Conservation (phyloP, 2,888 invertebrate genomes). For the Acleris literana region DNA sequence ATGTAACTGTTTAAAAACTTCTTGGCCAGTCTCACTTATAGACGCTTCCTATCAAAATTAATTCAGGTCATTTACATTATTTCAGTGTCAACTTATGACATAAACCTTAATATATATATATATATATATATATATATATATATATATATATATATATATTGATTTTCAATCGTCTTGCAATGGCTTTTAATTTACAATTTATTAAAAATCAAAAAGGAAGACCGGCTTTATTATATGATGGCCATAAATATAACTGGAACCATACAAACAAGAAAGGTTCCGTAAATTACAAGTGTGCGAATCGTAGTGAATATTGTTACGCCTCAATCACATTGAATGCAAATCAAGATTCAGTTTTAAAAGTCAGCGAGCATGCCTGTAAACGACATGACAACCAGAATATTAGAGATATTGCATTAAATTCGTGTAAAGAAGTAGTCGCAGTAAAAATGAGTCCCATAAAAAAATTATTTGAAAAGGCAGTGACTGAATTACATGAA, state of each 20-base stretch:
- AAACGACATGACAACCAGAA: too few species aligned
- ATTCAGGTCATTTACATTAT: slow-evolving; percentile 65
- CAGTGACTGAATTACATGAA: too few species aligned
- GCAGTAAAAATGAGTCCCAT: too few species aligned
- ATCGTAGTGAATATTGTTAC: not conserved
- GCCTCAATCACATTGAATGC: slow-evolving; percentile 6
- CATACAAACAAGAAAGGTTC: slow-evolving; percentile 12
- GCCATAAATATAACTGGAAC: slow-evolving; percentile 6
- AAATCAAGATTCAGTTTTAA: slow-evolving; percentile 13
- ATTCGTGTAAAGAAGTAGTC: too few species aligned
- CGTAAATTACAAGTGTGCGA: slow-evolving; percentile 6
- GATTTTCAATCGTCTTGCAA: slow-evolving; percentile 30
- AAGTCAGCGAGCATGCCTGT: not conserved
- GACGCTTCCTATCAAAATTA: slow-evolving; percentile 4
- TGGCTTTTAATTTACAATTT: slow-evolving; percentile 57
- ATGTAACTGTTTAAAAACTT: not conserved
- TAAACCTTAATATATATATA: slow-evolving; percentile 58
- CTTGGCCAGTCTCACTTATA: not conserved
- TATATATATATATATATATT: slow-evolving; percentile 48
- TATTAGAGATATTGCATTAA: too few species aligned
- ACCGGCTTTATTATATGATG: slow-evolving; percentile 1
- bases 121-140: too few species aligned
- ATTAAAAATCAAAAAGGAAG: slow-evolving; percentile 4
- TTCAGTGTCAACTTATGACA: slow-evolving; percentile 37
- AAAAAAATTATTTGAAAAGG: too few species aligned